These are phyloP conservation scores for Machimus atricapillus DNA, from an alignment of 2,888 invertebrate genomes.

Conservation along the genomic window DNA sequence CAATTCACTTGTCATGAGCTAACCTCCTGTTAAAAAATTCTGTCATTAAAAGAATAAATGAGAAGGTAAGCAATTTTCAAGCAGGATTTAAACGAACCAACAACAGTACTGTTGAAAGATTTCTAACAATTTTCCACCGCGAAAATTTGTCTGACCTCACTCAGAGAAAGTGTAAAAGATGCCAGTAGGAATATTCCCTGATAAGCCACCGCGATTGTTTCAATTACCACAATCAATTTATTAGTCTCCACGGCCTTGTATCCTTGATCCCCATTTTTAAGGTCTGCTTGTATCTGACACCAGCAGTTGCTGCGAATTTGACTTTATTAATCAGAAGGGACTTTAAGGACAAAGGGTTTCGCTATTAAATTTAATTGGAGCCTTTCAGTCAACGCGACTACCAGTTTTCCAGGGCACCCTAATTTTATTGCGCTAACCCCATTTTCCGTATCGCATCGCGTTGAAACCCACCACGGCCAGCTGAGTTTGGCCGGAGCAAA, in stretches of 20 bases:
- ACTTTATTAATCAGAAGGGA: slow-evolving; percentile 6
- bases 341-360: not conserved
- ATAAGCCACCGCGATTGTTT: not conserved
- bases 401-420: not conserved
- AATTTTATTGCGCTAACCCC: not conserved
- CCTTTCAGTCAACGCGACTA: not conserved
- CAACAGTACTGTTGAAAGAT: not conserved
- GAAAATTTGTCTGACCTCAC: not conserved
- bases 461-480: not conserved
- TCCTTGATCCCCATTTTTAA: slow-evolving; percentile 4
- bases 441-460: not conserved
- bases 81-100: not conserved
- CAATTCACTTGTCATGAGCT: not conserved
- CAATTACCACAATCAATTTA: not conserved
- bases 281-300: not conserved
- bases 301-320: slow-evolving; percentile 11
- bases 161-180: not conserved
- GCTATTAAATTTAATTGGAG: slow-evolving; percentile 15
- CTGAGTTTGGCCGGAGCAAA: not conserved
- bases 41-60: not conserved
- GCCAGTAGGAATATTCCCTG: not conserved
- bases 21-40: not conserved
- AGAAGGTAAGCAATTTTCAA: not conserved
- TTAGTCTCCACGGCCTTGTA: not conserved
- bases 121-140: not conserved